Base-by-base conservation (phyloP, 2,113 vertebrate species). In the Oxyura jamaicensis region DNA sequence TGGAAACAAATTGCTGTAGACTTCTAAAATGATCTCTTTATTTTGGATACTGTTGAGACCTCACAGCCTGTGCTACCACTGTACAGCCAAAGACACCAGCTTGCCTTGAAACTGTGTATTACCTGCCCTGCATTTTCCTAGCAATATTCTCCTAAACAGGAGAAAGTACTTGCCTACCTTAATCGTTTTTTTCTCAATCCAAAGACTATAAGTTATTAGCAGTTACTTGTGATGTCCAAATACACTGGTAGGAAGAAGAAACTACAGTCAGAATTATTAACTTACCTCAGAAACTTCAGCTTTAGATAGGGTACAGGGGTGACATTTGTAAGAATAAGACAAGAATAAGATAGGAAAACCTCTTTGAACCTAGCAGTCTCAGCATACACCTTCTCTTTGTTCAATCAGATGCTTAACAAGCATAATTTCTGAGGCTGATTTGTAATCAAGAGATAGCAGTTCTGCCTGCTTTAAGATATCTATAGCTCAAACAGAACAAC, bases 231-330 rank as follows among this genome's bases (percentile, higher is more conserved):
- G 33, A 53, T 33, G 26, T 63, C 42, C 2, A 1, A 62, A 71
- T 44, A 35, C 5, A 65, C 1, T 31, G 6, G 2, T 41, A 58
- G 73, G 22, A 8, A 31, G 52, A 71, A 71, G 44, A 8, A 41
- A 84, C 6, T 44, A 74, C 4, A 84, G 50, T 19, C 62, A 26
- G 2, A 11, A 33, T 36, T 69, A 72, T 28, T 78, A 55, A 74
- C 19, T 56, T 92, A 56, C 20, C 9, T 53, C 6, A 23, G 50
- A 20, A n/a, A 84, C 50, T 7, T 58, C 48, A 84, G 8, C 19
- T 78, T 78, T 4, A 2, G 8, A 35, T 10, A 56, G 3, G 35
- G 6, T 55, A 71, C 7, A 0, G 3, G 3, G 2, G 16, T 41
- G 7, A 78, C 9, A 68, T 10, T 19, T 19, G 4, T 48, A 22